Evolutionary conservation across 2,888 invertebrate genomes (phyloP).

Genomic region (Prosapia bicincta): DNA sequence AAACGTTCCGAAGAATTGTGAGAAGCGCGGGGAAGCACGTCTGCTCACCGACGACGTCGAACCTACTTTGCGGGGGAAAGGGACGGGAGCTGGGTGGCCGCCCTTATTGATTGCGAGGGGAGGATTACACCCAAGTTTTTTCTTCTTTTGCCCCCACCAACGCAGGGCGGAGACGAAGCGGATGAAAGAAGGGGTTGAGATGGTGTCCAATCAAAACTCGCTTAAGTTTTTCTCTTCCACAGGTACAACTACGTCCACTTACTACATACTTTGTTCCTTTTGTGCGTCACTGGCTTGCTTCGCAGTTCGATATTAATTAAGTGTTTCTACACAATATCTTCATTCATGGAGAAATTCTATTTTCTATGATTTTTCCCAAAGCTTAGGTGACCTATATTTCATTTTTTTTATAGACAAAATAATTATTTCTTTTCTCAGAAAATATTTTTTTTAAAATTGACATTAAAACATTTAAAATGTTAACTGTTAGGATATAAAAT

Average conservation of each 20-base stretch:
- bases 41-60: constrained; percentile 22
- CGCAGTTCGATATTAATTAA: not conserved
- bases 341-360: not conserved
- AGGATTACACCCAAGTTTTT: constrained; percentile 29
- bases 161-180: constrained; percentile 19
- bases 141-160: constrained; percentile 30
- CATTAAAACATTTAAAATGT: too few species aligned
- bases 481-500: too few species aligned
- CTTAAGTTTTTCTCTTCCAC: constrained; percentile 9
- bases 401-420: too few species aligned
- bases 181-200: constrained; percentile 27
- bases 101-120: constrained; percentile 32
- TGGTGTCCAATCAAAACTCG: constrained; percentile 11
- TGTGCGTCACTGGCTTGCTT: not conserved
- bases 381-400: too few species aligned
- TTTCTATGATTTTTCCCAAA: too few species aligned
- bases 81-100: constrained; percentile 19
- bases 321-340: not conserved
- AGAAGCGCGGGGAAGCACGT: constrained; percentile 20
- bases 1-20: constrained; percentile 16
- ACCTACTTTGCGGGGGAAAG: constrained; percentile 22
- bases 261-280: not conserved
- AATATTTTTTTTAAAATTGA: too few species aligned
- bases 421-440: too few species aligned
- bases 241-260: constrained; percentile 6